These are phyloP conservation scores for Branchellion lobata DNA, from an alignment of 2,888 invertebrate genomes.

Conservation along the genomic window DNA sequence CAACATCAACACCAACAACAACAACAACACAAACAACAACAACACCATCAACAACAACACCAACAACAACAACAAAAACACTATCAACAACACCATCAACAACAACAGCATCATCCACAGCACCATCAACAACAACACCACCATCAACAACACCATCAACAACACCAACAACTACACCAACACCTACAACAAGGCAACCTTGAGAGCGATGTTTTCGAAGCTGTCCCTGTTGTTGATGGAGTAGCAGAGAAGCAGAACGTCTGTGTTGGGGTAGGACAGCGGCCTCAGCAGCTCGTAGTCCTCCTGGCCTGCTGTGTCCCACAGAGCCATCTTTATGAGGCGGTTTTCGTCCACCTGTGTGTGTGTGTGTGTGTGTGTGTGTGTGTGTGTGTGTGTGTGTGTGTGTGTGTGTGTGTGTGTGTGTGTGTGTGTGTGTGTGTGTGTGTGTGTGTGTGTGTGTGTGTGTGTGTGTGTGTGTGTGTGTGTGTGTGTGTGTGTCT, in stretches of 20 bases:
- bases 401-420: conserved; percentile 9
- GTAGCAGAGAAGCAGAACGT: conserved; percentile 49
- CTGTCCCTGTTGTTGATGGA: conserved; percentile 49
- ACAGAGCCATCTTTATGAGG: conserved; percentile 47
- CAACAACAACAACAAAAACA: no score
- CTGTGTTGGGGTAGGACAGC: conserved; percentile 50
- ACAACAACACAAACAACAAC: background rate
- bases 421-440: background rate
- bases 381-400: conserved; percentile 7
- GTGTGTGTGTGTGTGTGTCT: background rate
- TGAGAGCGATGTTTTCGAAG: conserved; percentile 48
- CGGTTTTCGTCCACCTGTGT: conserved; percentile 37
- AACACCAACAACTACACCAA: no score
- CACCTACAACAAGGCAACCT: no score
- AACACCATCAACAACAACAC: no score
- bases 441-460: conserved; percentile 11
- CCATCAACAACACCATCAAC: no score
- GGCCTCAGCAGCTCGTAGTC: conserved; percentile 50
- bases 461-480: conserved; percentile 16
- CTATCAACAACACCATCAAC: no score
- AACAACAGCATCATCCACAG: no score
- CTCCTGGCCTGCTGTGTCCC: conserved; percentile 51
- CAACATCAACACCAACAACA: no score
- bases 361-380: background rate
- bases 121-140: no score